A percentile compares a stretch with the other conserved stretches of the same genome.
These are phyloP conservation scores for Solenopsis fugax DNA, from an alignment of 1,140 invertebrate genomes.

Conservation along the genomic window DNA sequence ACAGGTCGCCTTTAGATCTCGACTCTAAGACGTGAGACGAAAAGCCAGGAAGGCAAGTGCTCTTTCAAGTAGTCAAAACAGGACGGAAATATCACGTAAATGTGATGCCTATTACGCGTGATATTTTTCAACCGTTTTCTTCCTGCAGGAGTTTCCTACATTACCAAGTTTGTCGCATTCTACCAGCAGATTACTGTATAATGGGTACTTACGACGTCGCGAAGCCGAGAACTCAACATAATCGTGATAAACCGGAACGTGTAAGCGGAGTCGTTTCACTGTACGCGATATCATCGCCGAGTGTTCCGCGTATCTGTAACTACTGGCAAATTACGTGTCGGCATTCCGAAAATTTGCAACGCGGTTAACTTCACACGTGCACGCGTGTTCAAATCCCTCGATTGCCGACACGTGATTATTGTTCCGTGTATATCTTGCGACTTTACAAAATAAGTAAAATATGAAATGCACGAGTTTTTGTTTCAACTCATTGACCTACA, in stretches of 20 bases:
- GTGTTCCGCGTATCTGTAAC: slow-evolving; percentile 45
- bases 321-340: slow-evolving; percentile 42
- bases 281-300: slow-evolving; percentile 19
- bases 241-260: slow-evolving; percentile 47
- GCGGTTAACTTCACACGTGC: slow-evolving; percentile 26
- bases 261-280: slow-evolving; percentile 6
- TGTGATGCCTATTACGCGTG: neutral
- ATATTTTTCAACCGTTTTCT: slow-evolving; percentile 25
- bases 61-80: neutral
- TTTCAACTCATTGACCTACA: no score
- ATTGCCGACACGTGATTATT: neutral
- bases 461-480: neutral
- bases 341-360: slow-evolving; percentile 33
- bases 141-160: neutral
- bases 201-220: slow-evolving; percentile 45
- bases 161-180: slow-evolving; percentile 51
- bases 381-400: slow-evolving; percentile 1
- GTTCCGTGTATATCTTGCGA: neutral
- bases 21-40: neutral
- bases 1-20: slow-evolving; percentile 45
- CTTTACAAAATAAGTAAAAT: neutral
- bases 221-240: slow-evolving; percentile 38
- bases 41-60: neutral
- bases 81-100: neutral
- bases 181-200: slow-evolving; percentile 46